Percentiles rank a stretch among this genome's conserved stretches.
Evolutionary conservation across 1,140 invertebrate genomes (phyloP).

Genomic region (Ephestia elutella): DNA sequence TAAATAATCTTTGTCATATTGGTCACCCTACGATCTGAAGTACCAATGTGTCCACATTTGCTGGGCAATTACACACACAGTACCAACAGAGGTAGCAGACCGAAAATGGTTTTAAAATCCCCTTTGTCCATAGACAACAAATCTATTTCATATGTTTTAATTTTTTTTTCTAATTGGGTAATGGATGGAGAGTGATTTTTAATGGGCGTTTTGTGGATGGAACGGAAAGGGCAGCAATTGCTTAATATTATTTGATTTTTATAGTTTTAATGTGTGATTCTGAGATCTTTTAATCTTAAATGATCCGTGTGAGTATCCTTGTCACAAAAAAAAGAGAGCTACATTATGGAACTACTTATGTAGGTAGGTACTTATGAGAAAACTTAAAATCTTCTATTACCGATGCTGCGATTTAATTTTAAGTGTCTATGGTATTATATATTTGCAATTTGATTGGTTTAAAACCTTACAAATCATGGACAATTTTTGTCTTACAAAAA

Average conservation of each 20-base stretch:
- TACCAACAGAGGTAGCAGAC: constrained; percentile 41
- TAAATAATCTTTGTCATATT: constrained; percentile 13
- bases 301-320: too few relatives aligned
- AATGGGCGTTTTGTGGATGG: not conserved
- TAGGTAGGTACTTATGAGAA: too few relatives aligned
- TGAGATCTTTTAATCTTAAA: too few relatives aligned
- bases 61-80: constrained; percentile 46
- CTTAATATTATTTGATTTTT: not conserved
- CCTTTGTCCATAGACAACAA: constrained; percentile 25
- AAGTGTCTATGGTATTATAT: too few relatives aligned
- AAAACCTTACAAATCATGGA: too few relatives aligned
- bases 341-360: too few relatives aligned
- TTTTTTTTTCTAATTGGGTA: constrained; percentile 8
- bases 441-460: too few relatives aligned
- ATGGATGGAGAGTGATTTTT: constrained; percentile 9
- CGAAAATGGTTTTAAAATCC: constrained; percentile 30
- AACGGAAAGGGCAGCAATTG: too few relatives aligned
- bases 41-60: constrained; percentile 56
- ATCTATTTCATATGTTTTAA: constrained; percentile 17
- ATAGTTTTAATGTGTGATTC: not conserved
- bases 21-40: constrained; percentile 25
- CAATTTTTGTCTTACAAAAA: too few relatives aligned
- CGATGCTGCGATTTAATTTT: too few relatives aligned
- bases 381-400: too few relatives aligned
- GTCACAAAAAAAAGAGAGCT: too few relatives aligned